Percentiles rank a stretch among this genome's conserved stretches.
These are phyloP conservation scores for Ovibos moschatus DNA, from an alignment of 2,113 vertebrate species.

Conservation along the genomic window DNA sequence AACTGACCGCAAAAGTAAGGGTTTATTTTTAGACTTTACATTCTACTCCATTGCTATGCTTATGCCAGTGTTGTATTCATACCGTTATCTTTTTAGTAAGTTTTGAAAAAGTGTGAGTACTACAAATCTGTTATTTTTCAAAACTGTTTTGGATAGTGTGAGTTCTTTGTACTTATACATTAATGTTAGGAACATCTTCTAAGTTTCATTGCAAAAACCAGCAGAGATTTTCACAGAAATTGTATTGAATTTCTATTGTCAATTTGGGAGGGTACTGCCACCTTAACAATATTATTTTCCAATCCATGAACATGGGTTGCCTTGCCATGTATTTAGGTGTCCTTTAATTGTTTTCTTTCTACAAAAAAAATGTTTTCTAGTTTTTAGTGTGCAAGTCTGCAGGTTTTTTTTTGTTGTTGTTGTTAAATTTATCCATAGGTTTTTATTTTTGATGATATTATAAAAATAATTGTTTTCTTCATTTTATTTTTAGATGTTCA, in stretches of 20 bases:
- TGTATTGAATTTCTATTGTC: neutral
- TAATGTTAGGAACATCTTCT: neutral
- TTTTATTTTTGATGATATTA: neutral
- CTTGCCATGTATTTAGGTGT: neutral
- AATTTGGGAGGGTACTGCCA: neutral
- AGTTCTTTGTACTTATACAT: neutral
- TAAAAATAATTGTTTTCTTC: neutral
- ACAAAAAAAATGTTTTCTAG: neutral
- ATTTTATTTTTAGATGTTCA: neutral
- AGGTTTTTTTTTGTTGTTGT: neutral
- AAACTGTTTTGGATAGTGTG: neutral
- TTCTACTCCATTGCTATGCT: neutral
- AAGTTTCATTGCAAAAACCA: neutral
- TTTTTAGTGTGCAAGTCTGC: neutral
- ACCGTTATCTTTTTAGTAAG: neutral
- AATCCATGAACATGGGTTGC: neutral
- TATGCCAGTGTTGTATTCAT: neutral
- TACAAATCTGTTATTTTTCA: neutral
- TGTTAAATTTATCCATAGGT: neutral
- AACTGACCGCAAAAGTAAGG: neutral
- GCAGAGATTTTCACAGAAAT: neutral
- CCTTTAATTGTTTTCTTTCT: neutral
- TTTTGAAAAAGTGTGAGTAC: neutral
- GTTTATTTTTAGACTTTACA: neutral
- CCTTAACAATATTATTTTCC: neutral